phyloP scores from a whole-genome alignment of 2,888 invertebrate genomes.

The Hemistola chrysoprasaria region DNA sequence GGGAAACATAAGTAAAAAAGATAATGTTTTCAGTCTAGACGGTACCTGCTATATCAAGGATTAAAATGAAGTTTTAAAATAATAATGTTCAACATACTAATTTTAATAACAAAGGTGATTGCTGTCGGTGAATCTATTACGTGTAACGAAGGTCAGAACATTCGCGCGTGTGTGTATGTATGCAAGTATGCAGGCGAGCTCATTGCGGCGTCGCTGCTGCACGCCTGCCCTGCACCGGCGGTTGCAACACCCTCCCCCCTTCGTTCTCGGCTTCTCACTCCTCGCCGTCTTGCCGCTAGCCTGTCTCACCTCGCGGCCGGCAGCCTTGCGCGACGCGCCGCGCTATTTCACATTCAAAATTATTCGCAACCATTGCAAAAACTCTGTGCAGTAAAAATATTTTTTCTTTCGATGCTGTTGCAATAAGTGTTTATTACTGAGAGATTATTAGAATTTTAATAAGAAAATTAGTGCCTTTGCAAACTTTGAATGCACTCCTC shows the following conservation, averaged over 20 bases:
- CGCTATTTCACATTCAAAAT: slow-evolving; percentile 82
- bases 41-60: no score
- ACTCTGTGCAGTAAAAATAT: slow-evolving; percentile 79
- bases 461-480: slow-evolving; percentile 69
- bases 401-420: slow-evolving; percentile 63
- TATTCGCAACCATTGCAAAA: slow-evolving; percentile 81
- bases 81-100: slow-evolving; percentile 42
- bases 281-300: slow-evolving; percentile 80
- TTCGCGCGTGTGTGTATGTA: slow-evolving; percentile 75
- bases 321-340: slow-evolving; percentile 83
- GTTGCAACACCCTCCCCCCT: slow-evolving; percentile 82
- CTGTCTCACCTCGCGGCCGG: slow-evolving; percentile 83
- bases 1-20: no score
- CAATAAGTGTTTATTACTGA: slow-evolving; percentile 64
- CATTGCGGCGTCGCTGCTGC: slow-evolving; percentile 80
- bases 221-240: slow-evolving; percentile 81
- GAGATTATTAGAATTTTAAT: slow-evolving; percentile 61
- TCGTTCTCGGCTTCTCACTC: slow-evolving; percentile 79
- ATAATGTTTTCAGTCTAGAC: no score
- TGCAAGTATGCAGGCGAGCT: slow-evolving; percentile 82
- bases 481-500: slow-evolving; percentile 83
- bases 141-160: slow-evolving; percentile 76
- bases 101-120: slow-evolving; percentile 67
- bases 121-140: slow-evolving; percentile 73
- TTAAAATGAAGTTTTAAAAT: slow-evolving; percentile 35